Evolutionary conservation across 2,888 invertebrate genomes (phyloP), one percentile per base, ranked within the genome.

Genomic region (Idaea straminata): DNA sequence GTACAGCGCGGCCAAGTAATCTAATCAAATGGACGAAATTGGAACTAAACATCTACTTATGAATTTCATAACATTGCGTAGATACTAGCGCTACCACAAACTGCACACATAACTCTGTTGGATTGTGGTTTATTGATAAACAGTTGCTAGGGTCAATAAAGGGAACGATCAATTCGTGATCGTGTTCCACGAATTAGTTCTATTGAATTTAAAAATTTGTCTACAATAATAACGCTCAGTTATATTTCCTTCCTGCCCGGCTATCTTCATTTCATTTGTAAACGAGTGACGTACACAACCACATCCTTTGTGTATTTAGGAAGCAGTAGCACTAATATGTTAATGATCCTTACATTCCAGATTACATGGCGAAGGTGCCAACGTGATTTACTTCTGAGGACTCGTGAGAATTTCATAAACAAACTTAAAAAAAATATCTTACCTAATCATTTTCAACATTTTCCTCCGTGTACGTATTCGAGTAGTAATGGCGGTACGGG

Each of bases 101-200:
- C 47, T 47, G 10, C 47, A 4, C 10, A 2, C 47, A 47, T 47
- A 47, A 47, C 10, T 47, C 13, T 47, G 47, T 47, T 47, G 47
- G 13, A 47, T 10, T 47, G 13, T 13, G 13, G 10, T 10, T 13
- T 10, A 47, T 47, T 47, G 13, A 7, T 47, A 47, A 7, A 47
- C 47, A 47, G 47, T 47, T 47, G 47, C 10, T 47, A 47, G 47
- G 47, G 47, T 47, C 47, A 47, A 10, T 47, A 47, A 47, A 78
- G 74, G 75, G 73, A 76, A 68, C 73, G 75, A 71, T 72, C 74
- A 70, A 74, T 79, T 78, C 73, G 72, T 64, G 61, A 64, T 68
- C 76, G 72, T 81, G 81, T 74, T 75, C 73, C 72, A 76, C 72
- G 66, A 70, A 69, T 73, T 64, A 72, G 64, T 69, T 69, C 68